Percentiles rank a stretch among this genome's conserved stretches.
These are phyloP conservation scores for Choristoneura fumiferana DNA, from an alignment of 1,140 invertebrate genomes.

Conservation along the genomic window DNA sequence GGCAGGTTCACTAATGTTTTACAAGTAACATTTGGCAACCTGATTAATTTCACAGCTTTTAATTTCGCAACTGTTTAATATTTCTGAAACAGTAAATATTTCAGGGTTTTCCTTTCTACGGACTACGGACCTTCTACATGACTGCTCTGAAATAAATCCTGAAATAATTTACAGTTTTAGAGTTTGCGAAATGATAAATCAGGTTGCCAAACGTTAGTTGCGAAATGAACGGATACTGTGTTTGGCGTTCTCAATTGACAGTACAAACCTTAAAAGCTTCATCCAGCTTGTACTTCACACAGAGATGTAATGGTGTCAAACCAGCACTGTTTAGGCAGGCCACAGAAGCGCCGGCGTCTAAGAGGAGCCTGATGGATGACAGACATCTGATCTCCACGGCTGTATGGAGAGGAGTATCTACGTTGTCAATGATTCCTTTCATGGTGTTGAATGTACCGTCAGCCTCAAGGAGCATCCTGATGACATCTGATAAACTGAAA, in stretches of 20 bases:
- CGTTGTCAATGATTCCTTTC: constrained; percentile 40
- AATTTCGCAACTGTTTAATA: too few relatives aligned
- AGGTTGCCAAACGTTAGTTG: too few relatives aligned
- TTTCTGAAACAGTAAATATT: too few relatives aligned
- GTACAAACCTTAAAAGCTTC: constrained; percentile 36
- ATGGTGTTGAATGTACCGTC: constrained; percentile 53
- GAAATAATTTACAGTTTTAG: too few relatives aligned
- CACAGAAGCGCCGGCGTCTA: constrained; percentile 76
- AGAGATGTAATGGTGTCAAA: constrained; percentile 81
- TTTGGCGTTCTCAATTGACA: background rate
- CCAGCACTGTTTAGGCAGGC: constrained; percentile 78
- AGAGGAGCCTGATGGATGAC: constrained; percentile 65
- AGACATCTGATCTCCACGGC: constrained; percentile 69
- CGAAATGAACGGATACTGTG: too few relatives aligned
- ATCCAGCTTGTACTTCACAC: constrained; percentile 67
- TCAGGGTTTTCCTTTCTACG: too few relatives aligned
- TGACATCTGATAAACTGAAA: constrained; percentile 56
- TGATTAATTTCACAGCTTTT: too few relatives aligned
- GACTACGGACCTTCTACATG: too few relatives aligned
- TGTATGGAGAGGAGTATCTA: constrained; percentile 80
- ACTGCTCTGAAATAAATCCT: too few relatives aligned
- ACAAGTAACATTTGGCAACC: too few relatives aligned
- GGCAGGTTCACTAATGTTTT: too few relatives aligned
- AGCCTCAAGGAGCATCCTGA: constrained; percentile 59
- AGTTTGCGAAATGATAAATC: too few relatives aligned